Conservation (phyloP, 1,140 invertebrate species). For the Cydia amplana region DNA sequence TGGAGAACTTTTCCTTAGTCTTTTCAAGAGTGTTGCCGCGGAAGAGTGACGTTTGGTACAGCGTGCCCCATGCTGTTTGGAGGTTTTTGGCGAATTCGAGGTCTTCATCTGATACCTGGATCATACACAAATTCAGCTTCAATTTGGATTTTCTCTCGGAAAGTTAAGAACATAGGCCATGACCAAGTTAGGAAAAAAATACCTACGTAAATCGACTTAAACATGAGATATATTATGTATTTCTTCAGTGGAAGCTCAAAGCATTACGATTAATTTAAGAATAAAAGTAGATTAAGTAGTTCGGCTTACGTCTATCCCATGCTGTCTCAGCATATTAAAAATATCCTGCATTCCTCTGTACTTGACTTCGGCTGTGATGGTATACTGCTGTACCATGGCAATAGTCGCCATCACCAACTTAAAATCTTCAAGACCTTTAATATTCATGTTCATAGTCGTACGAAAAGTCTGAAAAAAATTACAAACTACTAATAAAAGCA, state of each 20-base stretch:
- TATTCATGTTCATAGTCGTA: conserved; percentile 84
- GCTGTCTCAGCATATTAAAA: conserved; percentile 80
- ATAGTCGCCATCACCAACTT: conserved; percentile 92
- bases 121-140: neutral
- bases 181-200: too few species aligned
- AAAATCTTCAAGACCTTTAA: conserved; percentile 88
- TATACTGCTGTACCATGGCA: conserved; percentile 85
- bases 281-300: too few species aligned
- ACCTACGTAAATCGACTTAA: too few species aligned
- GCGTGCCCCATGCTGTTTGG: conserved; percentile 84
- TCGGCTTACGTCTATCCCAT: conserved; percentile 78
- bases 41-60: conserved; percentile 84
- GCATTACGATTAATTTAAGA: too few species aligned
- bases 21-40: conserved; percentile 84
- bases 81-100: conserved; percentile 81
- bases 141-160: too few species aligned
- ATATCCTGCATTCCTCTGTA: conserved; percentile 85
- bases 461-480: conserved; percentile 75
- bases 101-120: conserved; percentile 75
- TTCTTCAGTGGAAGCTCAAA: too few species aligned
- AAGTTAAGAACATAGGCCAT: too few species aligned
- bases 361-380: conserved; percentile 87
- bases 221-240: too few species aligned
- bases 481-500: conserved; percentile 33
- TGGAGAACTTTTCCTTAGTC: conserved; percentile 89